Base-by-base conservation (phyloP, 2,113 vertebrate genomes). In the Spilogale gracilis region DNA sequence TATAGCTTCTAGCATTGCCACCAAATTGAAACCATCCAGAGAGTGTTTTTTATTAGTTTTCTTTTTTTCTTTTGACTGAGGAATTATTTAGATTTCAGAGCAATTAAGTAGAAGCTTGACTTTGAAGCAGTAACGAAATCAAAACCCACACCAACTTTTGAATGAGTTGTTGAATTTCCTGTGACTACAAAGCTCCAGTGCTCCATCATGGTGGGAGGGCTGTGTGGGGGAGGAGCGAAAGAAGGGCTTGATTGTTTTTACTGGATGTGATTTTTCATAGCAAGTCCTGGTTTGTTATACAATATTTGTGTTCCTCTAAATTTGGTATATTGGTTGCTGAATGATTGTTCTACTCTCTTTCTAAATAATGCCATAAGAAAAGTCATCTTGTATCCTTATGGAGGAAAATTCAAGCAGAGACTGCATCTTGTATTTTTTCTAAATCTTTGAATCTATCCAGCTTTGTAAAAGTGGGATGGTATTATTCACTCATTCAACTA, bases 21-120 rank as follows among this genome's bases (percentile, higher is more conserved):
- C 82, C 27, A 96, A 95, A 96, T 83, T 96, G 32, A 96, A 97
- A 95, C 54, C 87, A 96, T 58, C 12, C 90, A 94, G 27, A 88
- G 50, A 76, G 54, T 74, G 18, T 45, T 4, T 84, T 48, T 32
- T 3, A 60, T 65, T 60, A 30, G 12, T 16, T 4, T 11, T 20
- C 23, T 10, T 25, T 95, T 78, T 76, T 38, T n/a, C 48, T 91
- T 84, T 58, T n/a, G 9, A 94, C 81, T 81, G 9, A 98, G 58
- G 12, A 96, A 79, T 95, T 96, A 54, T 61, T 93, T 95, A 81
- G 11, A 91, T 89, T 91, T 96, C 52, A 87, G 78, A 97, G 45
- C 20, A 91, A 80, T 96, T 94, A 89, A 79, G 13, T 91, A 52
- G 78, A 93, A 89, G 45, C 43, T 78, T 94, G 30, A 97, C 61